These are phyloP conservation scores for Enhydra lutris DNA, from an alignment of 2,113 vertebrate genomes.

Conservation along the genomic window DNA sequence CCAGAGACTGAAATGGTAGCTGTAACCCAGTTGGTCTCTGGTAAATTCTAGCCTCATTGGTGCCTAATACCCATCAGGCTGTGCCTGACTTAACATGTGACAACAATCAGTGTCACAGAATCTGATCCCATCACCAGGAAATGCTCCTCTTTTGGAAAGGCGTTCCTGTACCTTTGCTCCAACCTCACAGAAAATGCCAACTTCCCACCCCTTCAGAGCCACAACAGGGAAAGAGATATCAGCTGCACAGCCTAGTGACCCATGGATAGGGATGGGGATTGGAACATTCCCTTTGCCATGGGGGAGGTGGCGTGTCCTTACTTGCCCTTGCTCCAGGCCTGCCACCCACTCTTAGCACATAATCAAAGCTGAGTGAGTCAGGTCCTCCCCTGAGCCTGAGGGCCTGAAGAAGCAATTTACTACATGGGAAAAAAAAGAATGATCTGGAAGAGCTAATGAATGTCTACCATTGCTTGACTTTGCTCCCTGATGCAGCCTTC, in stretches of 20 bases:
- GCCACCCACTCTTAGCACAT: not conserved
- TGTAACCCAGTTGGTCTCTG: not conserved
- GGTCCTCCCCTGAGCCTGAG: not conserved
- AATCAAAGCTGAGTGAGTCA: not conserved
- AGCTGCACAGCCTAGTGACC: rapidly evolving
- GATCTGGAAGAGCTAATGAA: not conserved
- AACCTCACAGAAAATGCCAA: not conserved
- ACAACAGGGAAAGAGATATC: not conserved
- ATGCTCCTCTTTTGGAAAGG: not conserved
- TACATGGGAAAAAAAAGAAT: not conserved
- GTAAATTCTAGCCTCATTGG: not conserved
- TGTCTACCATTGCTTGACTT: not conserved
- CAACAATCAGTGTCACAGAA: not conserved
- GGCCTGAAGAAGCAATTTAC: not conserved
- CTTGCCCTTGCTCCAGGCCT: not conserved
- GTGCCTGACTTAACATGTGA: not conserved
- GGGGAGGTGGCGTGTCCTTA: not conserved
- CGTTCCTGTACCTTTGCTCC: not conserved
- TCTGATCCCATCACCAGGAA: not conserved
- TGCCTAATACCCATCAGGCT: not conserved
- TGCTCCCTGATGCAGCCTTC: not conserved
- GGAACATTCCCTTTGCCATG: not conserved
- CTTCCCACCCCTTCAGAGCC: not conserved
- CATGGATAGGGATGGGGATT: rapidly evolving
- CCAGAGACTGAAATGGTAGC: not conserved